Evolutionary conservation across 2,888 invertebrate species (phyloP).

Genomic region (Limnephilus auricula): DNA sequence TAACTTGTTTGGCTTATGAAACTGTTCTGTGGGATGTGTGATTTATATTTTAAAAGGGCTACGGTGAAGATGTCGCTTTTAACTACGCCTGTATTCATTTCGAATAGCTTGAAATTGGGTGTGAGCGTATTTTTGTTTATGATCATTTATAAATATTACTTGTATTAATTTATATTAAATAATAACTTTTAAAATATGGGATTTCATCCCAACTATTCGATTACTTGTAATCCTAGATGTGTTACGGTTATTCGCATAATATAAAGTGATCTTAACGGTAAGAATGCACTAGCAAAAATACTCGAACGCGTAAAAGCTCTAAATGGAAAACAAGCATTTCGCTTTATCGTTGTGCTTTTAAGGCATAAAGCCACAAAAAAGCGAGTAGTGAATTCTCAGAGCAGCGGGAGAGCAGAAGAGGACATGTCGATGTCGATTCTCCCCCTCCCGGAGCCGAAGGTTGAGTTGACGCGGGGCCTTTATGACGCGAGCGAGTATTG

Average conservation of each 20-base stretch:
- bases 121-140: background rate
- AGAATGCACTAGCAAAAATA: background rate
- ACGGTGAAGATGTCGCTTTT: background rate
- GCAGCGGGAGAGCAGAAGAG: background rate
- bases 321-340: constrained; percentile 60
- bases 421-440: background rate
- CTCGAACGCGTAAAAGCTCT: constrained; percentile 56
- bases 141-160: background rate
- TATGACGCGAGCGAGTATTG: constrained; percentile 62
- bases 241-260: too few species aligned
- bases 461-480: constrained; percentile 53
- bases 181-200: background rate
- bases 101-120: background rate
- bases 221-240: background rate
- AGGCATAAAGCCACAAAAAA: constrained; percentile 51
- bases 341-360: constrained; percentile 55
- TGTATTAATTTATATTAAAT: background rate
- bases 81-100: background rate
- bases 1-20: too few species aligned
- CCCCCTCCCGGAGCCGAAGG: background rate
- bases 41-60: background rate
- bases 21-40: too few species aligned
- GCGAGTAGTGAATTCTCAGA: background rate
- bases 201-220: background rate
- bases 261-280: background rate